Conservation (phyloP, 2,113 vertebrate genomes). For the Alaudala cheleensis region DNA sequence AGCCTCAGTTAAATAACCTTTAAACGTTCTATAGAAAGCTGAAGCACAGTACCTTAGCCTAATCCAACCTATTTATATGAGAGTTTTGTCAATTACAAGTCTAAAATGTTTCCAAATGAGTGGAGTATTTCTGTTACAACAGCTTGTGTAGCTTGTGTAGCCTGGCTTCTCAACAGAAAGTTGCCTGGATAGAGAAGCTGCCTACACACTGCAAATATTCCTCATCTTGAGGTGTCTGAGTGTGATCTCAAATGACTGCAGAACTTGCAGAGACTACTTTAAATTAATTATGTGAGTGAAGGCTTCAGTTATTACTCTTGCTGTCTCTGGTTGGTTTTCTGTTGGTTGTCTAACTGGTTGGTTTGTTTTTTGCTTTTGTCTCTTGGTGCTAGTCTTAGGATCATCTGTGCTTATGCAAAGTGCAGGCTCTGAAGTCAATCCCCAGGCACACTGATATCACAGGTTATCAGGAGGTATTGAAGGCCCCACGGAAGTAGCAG, state of each 20-base stretch:
- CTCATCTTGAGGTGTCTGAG: not conserved
- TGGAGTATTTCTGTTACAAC: not conserved
- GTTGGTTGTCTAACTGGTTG: not conserved
- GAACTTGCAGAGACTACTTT: not conserved
- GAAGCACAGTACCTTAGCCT: not conserved
- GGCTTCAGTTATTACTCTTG: not conserved
- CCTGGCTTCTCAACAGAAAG: not conserved
- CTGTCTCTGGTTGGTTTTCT: not conserved
- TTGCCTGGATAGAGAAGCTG: not conserved
- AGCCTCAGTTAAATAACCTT: not conserved
- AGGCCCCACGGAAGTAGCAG: not conserved
- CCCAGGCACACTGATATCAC: fast-evolving
- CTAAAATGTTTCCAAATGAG: not conserved
- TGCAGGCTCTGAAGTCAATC: not conserved
- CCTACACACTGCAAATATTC: not conserved
- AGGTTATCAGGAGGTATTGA: not conserved
- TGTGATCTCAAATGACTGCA: not conserved
- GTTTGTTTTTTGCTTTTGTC: not conserved
- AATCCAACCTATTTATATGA: not conserved
- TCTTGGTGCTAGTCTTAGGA: not conserved
- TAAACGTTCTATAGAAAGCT: slow-evolving; percentile 1
- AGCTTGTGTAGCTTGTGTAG: not conserved
- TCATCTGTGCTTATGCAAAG: fast-evolving
- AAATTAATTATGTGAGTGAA: not conserved
- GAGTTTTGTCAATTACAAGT: slow-evolving; percentile 15